A percentile compares a stretch with the other conserved stretches of the same genome.
Evolutionary conservation across 2,113 vertebrate genomes (phyloP).

Genomic region (Nestor notabilis): DNA sequence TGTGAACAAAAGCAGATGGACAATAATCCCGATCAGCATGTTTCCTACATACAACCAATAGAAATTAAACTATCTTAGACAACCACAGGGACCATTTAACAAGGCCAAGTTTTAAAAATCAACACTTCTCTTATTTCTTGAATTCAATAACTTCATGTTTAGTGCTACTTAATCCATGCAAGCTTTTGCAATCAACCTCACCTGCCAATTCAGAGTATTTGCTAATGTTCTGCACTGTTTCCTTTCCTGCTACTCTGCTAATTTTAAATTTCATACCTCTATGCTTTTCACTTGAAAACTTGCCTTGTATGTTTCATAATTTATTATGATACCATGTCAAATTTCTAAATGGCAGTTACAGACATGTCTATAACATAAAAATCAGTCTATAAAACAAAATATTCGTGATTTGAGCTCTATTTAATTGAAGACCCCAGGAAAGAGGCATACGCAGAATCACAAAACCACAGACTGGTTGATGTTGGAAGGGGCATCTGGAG

Average conservation of each 20-base stretch:
- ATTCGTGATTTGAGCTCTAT: background rate
- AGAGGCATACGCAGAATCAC: background rate
- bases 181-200: background rate
- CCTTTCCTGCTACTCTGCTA: background rate
- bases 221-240: background rate
- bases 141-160: background rate
- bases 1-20: slow-evolving; percentile 15
- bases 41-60: background rate
- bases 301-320: background rate
- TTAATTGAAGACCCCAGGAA: background rate
- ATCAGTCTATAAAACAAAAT: background rate
- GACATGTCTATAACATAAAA: background rate
- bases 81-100: background rate
- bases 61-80: background rate
- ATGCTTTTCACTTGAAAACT: background rate
- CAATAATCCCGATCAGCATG: background rate
- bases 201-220: background rate
- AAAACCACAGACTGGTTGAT: background rate
- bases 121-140: background rate
- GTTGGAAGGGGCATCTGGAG: background rate
- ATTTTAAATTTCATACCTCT: background rate
- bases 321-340: fast-evolving
- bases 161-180: background rate
- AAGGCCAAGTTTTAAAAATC: background rate
- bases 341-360: background rate